A percentile compares a stretch with the other conserved stretches of the same genome.
phyloP scores from a whole-genome alignment of 2,797 vertebrate genomes.

The Trachurus trachurus region DNA sequence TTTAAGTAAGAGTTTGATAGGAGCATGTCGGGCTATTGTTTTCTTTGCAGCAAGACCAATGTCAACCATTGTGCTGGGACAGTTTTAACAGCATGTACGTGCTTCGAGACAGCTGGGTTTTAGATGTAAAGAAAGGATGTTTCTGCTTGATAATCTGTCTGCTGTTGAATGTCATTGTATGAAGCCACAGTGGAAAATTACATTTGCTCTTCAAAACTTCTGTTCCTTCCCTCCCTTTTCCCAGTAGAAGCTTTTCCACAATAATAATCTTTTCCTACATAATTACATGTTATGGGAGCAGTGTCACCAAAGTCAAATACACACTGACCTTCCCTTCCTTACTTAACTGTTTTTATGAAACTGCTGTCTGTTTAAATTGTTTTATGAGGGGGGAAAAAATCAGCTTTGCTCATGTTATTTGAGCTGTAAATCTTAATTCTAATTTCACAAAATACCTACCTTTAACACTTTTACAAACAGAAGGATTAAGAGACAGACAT shows the following conservation, averaged over 20 bases:
- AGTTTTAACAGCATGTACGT: conserved; percentile 70
- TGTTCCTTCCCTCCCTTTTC: neutral
- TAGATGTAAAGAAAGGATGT: conserved; percentile 52
- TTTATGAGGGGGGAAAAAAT: neutral
- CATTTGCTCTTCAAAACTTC: conserved; percentile 28
- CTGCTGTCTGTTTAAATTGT: neutral
- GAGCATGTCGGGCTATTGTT: conserved; percentile 80
- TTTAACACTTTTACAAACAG: neutral
- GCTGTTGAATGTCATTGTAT: conserved; percentile 39
- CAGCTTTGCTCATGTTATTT: neutral
- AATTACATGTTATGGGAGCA: conserved; percentile 29
- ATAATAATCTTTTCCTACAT: conserved; percentile 6
- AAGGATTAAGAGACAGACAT: neutral
- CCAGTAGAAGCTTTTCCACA: neutral
- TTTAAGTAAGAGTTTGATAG: conserved; percentile 81
- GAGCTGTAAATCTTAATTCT: neutral
- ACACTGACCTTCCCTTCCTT: conserved; percentile 26
- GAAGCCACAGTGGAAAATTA: conserved; percentile 18
- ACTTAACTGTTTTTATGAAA: conserved; percentile 7
- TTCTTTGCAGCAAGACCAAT: conserved; percentile 75
- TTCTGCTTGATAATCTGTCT: conserved; percentile 53
- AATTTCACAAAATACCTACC: neutral
- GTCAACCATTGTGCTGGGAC: conserved; percentile 76
- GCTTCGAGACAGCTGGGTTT: conserved; percentile 56
- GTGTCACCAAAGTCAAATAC: conserved; percentile 18